These are phyloP conservation scores for Muscina levida DNA, from an alignment of 2,888 invertebrate genomes.

Conservation along the genomic window DNA sequence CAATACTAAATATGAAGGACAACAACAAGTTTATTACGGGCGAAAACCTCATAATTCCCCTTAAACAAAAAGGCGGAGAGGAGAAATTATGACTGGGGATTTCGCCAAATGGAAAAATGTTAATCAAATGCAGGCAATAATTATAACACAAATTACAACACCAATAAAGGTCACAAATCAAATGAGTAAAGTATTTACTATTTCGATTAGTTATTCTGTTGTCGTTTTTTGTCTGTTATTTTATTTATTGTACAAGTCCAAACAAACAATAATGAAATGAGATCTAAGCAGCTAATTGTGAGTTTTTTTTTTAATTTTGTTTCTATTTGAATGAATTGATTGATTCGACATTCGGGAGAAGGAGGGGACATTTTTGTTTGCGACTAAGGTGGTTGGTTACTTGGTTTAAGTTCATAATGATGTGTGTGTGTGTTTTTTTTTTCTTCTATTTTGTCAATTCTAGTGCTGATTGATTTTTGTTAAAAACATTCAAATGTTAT, in stretches of 20 bases:
- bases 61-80: background rate
- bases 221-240: background rate
- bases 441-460: slow-evolving; percentile 45
- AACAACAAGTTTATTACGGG: slow-evolving; percentile 9
- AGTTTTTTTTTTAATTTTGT: too few species aligned
- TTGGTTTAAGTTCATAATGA: slow-evolving; percentile 34
- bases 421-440: slow-evolving; percentile 22
- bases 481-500: slow-evolving; percentile 47
- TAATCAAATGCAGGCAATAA: slow-evolving; percentile 38
- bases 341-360: background rate
- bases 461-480: slow-evolving; percentile 54
- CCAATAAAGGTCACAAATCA: slow-evolving; percentile 21
- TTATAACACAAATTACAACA: slow-evolving; percentile 35
- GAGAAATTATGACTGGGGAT: background rate
- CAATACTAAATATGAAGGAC: slow-evolving; percentile 11
- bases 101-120: slow-evolving; percentile 1
- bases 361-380: background rate
- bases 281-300: slow-evolving; percentile 22
- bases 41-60: slow-evolving; percentile 6
- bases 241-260: background rate
- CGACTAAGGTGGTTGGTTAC: slow-evolving; percentile 14
- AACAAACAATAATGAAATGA: background rate
- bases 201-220: background rate
- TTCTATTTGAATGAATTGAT: background rate
- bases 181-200: background rate